Conservation (phyloP, 2,113 vertebrate species). For the Clarias batrachus region DNA sequence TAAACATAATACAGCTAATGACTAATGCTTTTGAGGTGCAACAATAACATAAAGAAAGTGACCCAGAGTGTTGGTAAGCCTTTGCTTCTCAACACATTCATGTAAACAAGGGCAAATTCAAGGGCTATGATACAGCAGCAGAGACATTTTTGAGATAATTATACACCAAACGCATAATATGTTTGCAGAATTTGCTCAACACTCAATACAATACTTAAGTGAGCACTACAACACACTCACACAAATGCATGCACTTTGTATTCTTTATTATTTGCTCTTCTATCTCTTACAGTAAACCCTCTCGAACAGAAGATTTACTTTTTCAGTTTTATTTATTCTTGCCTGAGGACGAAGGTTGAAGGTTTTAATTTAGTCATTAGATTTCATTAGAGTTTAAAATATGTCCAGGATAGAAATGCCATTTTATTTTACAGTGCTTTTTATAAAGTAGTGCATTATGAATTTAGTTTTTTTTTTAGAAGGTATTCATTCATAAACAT, state of each 20-base stretch:
- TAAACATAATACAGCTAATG: slow-evolving; percentile 30
- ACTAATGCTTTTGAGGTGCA: slow-evolving; percentile 19
- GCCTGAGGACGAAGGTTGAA: background rate
- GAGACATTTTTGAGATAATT: slow-evolving; percentile 61
- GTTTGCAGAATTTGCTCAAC: background rate
- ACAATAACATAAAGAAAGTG: slow-evolving; percentile 36
- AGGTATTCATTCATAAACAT: background rate
- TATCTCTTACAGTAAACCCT: background rate
- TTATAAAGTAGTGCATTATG: background rate
- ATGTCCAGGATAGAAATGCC: background rate
- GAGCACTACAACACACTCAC: background rate
- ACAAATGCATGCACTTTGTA: background rate
- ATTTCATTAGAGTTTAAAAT: background rate
- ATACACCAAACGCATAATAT: slow-evolving; percentile 34
- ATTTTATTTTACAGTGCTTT: background rate
- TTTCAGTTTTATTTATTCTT: background rate
- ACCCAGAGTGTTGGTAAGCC: slow-evolving; percentile 15
- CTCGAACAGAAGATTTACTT: background rate
- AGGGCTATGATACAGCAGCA: slow-evolving; percentile 28
- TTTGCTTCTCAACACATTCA: slow-evolving; percentile 21
- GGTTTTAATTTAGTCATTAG: background rate
- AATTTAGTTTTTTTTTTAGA: background rate
- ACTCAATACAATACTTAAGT: background rate
- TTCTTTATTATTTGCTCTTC: background rate
- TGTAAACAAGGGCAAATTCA: slow-evolving; percentile 10